phyloP scores from a whole-genome alignment of 2,888 invertebrate genomes.

The Melieria crassipennis region DNA sequence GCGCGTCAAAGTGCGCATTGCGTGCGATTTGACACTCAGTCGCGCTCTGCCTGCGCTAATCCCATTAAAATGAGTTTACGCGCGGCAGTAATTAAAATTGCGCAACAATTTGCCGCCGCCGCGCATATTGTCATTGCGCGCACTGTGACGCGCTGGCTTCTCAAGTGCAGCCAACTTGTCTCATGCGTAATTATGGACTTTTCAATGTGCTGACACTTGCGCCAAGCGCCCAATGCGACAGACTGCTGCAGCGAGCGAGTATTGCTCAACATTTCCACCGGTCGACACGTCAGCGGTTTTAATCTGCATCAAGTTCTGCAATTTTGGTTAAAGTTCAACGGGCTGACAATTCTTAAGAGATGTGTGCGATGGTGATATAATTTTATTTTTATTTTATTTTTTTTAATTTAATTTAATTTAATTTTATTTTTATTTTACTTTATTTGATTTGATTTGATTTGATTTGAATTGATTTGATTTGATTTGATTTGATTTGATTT shows the following conservation, averaged over 20 bases:
- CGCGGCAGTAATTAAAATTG: background rate
- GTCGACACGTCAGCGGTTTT: background rate
- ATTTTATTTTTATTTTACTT: no score
- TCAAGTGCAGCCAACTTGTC: background rate
- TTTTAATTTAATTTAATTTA: no score
- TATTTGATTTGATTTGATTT: no score
- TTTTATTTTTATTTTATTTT: no score
- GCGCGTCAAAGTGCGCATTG: background rate
- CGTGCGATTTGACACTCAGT: background rate
- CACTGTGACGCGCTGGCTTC: no score
- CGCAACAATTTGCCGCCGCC: background rate
- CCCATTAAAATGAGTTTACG: conserved; percentile 5
- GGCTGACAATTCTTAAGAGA: no score
- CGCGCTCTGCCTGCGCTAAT: background rate
- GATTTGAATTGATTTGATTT: no score
- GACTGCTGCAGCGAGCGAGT: background rate
- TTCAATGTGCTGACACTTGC: background rate
- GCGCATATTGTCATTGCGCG: background rate
- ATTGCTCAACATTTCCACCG: background rate
- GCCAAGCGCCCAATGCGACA: background rate
- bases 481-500: no score
- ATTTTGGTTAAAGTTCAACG: background rate
- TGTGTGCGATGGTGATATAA: no score
- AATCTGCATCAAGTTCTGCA: background rate
- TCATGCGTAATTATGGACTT: background rate